Evolutionary conservation across 2,888 invertebrate species (phyloP).

Genomic region (Euproctis similis): DNA sequence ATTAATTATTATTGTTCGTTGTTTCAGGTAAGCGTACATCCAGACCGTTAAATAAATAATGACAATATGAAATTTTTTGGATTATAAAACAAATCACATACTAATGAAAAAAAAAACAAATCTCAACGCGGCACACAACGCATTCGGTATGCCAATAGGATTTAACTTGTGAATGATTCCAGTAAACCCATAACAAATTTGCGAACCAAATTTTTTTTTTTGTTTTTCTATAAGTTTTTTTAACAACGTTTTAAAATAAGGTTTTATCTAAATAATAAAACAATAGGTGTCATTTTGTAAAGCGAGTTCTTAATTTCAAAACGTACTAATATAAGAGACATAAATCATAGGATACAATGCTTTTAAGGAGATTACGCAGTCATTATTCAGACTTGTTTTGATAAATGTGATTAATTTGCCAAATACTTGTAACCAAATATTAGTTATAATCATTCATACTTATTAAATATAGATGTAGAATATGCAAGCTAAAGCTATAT

Average conservation of each 20-base stretch:
- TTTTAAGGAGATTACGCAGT: constrained; percentile 14
- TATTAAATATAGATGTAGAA: too few species aligned
- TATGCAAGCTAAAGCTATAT: too few species aligned
- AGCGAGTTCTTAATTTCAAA: constrained; percentile 3
- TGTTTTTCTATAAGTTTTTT: too few species aligned
- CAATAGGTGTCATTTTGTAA: too few species aligned
- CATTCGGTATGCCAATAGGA: not conserved
- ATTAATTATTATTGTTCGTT: constrained; percentile 17
- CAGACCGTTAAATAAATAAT: too few species aligned
- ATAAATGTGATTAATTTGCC: constrained; percentile 20
- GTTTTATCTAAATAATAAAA: too few species aligned
- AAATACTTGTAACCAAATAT: constrained; percentile 6
- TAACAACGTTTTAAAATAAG: too few species aligned
- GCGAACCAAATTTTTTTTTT: too few species aligned
- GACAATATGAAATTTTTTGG: too few species aligned
- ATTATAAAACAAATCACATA: too few species aligned
- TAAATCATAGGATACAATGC: constrained; percentile 17
- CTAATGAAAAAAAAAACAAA: too few species aligned
- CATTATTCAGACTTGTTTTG: constrained; percentile 17
- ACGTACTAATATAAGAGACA: constrained; percentile 11
- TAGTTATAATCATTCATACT: constrained; percentile 4
- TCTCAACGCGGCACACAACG: not conserved
- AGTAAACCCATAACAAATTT: constrained; percentile 19
- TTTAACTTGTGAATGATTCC: constrained; percentile 8
- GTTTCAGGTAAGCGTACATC: constrained; percentile 54